A percentile compares a stretch with the other conserved stretches of the same genome.
phyloP scores from a whole-genome alignment of 2,888 invertebrate genomes.

The Oeneis ivallda region DNA sequence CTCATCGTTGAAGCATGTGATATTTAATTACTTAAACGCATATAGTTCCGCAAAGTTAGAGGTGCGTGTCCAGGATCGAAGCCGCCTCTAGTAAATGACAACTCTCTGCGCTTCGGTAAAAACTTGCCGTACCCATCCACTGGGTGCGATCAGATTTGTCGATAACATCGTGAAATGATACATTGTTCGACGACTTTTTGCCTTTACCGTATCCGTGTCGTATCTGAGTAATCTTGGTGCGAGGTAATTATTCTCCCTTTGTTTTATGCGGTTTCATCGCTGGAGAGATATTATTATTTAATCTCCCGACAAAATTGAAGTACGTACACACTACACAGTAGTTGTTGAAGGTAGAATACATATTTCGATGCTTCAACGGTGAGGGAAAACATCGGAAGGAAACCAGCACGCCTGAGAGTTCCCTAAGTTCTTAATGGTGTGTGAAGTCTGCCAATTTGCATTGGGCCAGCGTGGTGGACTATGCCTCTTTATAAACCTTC shows the following conservation, averaged over 20 bases:
- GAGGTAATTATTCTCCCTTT: conserved; percentile 23
- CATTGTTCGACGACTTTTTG: conserved; percentile 23
- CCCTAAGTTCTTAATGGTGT: too few relatives aligned
- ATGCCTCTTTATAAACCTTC: too few relatives aligned
- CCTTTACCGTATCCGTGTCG: conserved; percentile 31
- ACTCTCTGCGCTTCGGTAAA: conserved; percentile 29
- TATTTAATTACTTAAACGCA: too few relatives aligned
- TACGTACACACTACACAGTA: neutral
- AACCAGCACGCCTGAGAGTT: too few relatives aligned
- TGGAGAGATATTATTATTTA: conserved; percentile 1
- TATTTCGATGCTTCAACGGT: too few relatives aligned
- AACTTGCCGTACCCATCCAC: conserved; percentile 2
- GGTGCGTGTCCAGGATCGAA: too few relatives aligned
- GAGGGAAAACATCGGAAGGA: too few relatives aligned
- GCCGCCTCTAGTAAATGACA: neutral
- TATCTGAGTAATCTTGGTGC: conserved; percentile 22
- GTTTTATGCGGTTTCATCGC: conserved; percentile 15
- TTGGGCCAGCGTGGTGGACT: too few relatives aligned
- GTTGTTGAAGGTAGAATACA: too few relatives aligned
- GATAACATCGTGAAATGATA: conserved; percentile 24
- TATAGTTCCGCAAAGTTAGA: too few relatives aligned
- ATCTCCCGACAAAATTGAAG: neutral
- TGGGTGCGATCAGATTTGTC: conserved; percentile 27
- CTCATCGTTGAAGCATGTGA: too few relatives aligned
- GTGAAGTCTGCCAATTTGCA: too few relatives aligned